Percentiles rank a stretch among this genome's conserved stretches.
Evolutionary conservation across 2,888 invertebrate genomes (phyloP).

Genomic region (Ecliptopera silaceata): DNA sequence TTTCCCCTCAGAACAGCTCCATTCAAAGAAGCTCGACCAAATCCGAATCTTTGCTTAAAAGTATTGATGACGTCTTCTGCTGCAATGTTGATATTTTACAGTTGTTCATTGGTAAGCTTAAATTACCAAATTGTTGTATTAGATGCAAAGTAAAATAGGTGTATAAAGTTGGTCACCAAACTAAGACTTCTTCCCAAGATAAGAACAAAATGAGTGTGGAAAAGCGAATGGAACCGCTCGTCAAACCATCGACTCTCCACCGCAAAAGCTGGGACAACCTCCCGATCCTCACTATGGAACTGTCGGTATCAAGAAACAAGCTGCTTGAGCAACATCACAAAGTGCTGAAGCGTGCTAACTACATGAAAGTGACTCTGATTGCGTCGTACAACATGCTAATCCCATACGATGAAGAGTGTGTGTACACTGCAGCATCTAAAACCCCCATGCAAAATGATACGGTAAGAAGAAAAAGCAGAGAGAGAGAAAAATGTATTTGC

Average conservation of each 20-base stretch:
- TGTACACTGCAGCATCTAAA: constrained; percentile 61
- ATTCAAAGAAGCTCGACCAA: constrained; percentile 24
- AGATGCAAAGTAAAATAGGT: too few relatives aligned
- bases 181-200: constrained; percentile 39
- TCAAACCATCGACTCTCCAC: constrained; percentile 43
- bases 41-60: constrained; percentile 23
- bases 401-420: constrained; percentile 46
- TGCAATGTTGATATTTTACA: constrained; percentile 69
- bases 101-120: constrained; percentile 55
- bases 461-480: constrained; percentile 47
- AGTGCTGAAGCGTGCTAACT: constrained; percentile 55
- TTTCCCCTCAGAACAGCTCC: not conserved
- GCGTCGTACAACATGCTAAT: constrained; percentile 62
- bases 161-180: too few relatives aligned
- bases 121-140: too few relatives aligned
- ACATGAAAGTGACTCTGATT: constrained; percentile 62
- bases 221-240: constrained; percentile 64
- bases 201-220: constrained; percentile 50
- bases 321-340: constrained; percentile 53
- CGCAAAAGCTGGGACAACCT: constrained; percentile 70
- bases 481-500: too few relatives aligned
- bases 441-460: constrained; percentile 49
- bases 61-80: constrained; percentile 46
- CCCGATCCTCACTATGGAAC: constrained; percentile 59
- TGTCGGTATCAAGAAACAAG: constrained; percentile 49